Evolutionary conservation across 2,888 invertebrate species (phyloP).

Genomic region (Taphrorychus bicolor): DNA sequence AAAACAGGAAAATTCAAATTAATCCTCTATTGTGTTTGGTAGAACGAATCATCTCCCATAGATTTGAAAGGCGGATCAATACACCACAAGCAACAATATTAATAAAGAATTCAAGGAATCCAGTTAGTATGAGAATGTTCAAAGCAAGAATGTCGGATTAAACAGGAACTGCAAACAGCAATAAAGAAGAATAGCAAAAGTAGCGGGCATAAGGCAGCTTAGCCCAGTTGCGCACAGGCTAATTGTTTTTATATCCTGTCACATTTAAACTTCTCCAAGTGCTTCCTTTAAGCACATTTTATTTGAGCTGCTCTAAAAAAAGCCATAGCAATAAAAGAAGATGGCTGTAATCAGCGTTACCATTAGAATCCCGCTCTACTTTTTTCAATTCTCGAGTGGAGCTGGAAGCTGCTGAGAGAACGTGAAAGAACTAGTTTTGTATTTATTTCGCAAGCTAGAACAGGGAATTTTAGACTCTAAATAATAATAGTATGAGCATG

Average conservation of each 20-base stretch:
- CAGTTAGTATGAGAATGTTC: no score
- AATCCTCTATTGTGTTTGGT: slow-evolving; percentile 22
- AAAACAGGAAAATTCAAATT: slow-evolving; percentile 36
- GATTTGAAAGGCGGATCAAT: slow-evolving; percentile 10
- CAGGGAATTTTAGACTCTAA: not conserved
- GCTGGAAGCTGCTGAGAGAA: not conserved
- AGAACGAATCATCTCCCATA: slow-evolving; percentile 4
- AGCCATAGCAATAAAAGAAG: slow-evolving; percentile 32
- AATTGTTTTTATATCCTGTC: slow-evolving; percentile 1
- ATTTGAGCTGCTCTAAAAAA: slow-evolving; percentile 10
- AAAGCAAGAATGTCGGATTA: no score
- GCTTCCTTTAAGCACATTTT: not conserved
- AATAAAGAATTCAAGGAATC: no score
- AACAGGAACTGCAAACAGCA: not conserved
- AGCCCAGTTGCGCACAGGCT: not conserved
- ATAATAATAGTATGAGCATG: not conserved
- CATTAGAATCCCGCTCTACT: slow-evolving; percentile 17
- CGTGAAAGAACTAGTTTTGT: not conserved
- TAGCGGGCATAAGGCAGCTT: no score
- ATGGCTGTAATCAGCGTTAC: slow-evolving; percentile 25
- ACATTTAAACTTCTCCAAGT: slow-evolving; percentile 6
- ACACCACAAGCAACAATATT: no score
- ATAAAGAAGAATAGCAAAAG: not conserved
- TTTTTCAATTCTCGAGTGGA: slow-evolving; percentile 12
- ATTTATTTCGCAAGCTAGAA: not conserved